Percentiles rank a stretch among this genome's conserved stretches.
Conservation (phyloP, 2,888 invertebrate genomes). For the Pristionchus entomophagus region DNA sequence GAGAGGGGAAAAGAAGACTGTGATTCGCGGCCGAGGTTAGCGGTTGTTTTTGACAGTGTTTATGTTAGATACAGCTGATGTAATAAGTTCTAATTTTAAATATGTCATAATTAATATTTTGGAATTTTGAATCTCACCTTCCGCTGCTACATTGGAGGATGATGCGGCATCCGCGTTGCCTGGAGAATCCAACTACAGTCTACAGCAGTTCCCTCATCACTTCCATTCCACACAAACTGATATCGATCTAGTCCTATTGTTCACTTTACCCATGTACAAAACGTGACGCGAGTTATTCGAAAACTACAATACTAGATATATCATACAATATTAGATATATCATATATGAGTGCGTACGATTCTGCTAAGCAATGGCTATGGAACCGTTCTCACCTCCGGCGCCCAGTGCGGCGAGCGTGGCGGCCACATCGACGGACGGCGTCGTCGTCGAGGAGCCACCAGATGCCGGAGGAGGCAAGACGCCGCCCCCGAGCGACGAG, state of each 20-base stretch:
- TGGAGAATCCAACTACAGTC: not conserved
- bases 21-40: too few relatives aligned
- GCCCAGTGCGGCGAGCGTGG: conserved; percentile 12
- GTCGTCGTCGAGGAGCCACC: not conserved
- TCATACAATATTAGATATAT: too few relatives aligned
- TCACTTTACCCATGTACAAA: not conserved
- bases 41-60: too few relatives aligned
- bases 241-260: not conserved
- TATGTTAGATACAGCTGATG: too few relatives aligned
- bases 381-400: conserved; percentile 1
- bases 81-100: too few relatives aligned
- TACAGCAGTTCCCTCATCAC: not conserved
- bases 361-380: too few relatives aligned
- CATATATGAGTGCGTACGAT: too few relatives aligned
- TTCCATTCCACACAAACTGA: not conserved
- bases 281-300: not conserved
- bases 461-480: not conserved
- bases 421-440: conserved; percentile 3
- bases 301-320: too few relatives aligned
- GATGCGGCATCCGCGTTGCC: not conserved
- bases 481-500: conserved; percentile 20
- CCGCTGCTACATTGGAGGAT: not conserved
- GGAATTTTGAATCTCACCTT: too few relatives aligned
- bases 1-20: too few relatives aligned
- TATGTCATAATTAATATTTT: too few relatives aligned